Evolutionary conservation across 2,888 invertebrate species (phyloP).

Genomic region (Eremobia ochroleuca): DNA sequence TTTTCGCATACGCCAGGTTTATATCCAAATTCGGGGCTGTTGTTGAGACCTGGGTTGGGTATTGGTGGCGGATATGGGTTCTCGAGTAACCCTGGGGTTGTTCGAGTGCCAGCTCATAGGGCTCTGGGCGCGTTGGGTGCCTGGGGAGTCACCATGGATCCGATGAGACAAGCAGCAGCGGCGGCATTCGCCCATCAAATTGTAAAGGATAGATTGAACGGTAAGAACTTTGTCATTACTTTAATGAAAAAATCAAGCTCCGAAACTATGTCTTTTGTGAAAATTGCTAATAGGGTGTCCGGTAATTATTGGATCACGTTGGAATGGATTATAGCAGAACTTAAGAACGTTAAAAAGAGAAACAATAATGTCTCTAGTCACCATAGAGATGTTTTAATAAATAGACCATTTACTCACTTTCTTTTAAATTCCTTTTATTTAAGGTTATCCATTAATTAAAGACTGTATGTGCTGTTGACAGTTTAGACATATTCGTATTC

Average conservation of each 20-base stretch:
- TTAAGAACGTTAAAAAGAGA: background rate
- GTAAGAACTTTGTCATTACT: conserved; percentile 88
- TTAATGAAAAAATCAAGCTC: background rate
- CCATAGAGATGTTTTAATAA: background rate
- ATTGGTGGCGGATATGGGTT: conserved; percentile 90
- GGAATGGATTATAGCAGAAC: background rate
- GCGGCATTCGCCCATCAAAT: conserved; percentile 95
- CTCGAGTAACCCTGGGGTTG: conserved; percentile 93
- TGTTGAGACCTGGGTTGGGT: conserved; percentile 87
- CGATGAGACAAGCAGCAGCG: conserved; percentile 92
- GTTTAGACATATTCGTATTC: background rate
- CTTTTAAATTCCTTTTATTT: background rate
- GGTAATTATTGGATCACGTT: background rate
- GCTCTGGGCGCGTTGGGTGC: conserved; percentile 89
- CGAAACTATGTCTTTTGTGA: background rate
- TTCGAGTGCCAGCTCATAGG: conserved; percentile 95
- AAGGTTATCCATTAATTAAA: background rate
- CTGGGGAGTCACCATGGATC: conserved; percentile 92
- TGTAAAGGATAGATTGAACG: conserved; percentile 95
- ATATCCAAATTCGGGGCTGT: conserved; percentile 84
- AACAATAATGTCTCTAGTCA: background rate
- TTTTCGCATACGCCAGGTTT: conserved; percentile 86
- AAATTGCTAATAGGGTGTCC: background rate
- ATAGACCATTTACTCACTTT: background rate
- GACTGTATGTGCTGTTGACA: background rate